Evolutionary conservation across 2,888 invertebrate species (phyloP), one percentile per base, ranked within the genome.

Genomic region (Piscicola geometra): DNA sequence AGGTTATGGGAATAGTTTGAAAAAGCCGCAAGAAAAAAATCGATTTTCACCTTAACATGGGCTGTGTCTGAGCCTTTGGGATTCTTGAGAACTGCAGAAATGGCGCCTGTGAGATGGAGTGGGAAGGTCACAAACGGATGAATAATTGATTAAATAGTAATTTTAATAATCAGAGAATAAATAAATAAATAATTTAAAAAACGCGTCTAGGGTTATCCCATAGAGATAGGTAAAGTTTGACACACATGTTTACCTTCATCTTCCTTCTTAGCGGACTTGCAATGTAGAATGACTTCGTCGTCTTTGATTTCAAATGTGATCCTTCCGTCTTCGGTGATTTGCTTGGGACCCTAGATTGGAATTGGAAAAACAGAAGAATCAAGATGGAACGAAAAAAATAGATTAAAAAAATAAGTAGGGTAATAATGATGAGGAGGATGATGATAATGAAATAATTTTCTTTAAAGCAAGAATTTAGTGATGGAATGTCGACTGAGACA

Each of bases 11-110:
- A n/a, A n/a, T n/a, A n/a, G n/a, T n/a, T n/a, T n/a, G n/a, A n/a
- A n/a, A n/a, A n/a, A n/a, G n/a, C n/a, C n/a, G n/a, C n/a, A n/a
- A n/a, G n/a, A n/a, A n/a, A n/a, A n/a, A n/a, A n/a, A n/a, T n/a
- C n/a, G n/a, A n/a, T n/a, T n/a, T n/a, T n/a, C n/a, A 56, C 52
- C 88, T 92, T 92, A 87, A 97, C 93, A 41, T 92, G 90, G 33
- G 92, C 93, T 12, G 93, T 91, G 85, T 98, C 97, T 0, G 91
- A 91, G 28, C 98, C 98, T 82, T 93, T 93, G 79, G 89, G 90
- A 86, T 98, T 98, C 18, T 90, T 89, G 80, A 99, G 88, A 83
- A 92, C 91, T 68, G 99, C 92, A 0, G 93, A 92, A 85, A 99
- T 99, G 9, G 90, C 91, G 69, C 99, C 73, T 73, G 56, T 36